Evolutionary conservation across 2,113 vertebrate genomes (phyloP), one percentile per base, ranked within the genome.

Genomic region (Dipodomys ordii): DNA sequence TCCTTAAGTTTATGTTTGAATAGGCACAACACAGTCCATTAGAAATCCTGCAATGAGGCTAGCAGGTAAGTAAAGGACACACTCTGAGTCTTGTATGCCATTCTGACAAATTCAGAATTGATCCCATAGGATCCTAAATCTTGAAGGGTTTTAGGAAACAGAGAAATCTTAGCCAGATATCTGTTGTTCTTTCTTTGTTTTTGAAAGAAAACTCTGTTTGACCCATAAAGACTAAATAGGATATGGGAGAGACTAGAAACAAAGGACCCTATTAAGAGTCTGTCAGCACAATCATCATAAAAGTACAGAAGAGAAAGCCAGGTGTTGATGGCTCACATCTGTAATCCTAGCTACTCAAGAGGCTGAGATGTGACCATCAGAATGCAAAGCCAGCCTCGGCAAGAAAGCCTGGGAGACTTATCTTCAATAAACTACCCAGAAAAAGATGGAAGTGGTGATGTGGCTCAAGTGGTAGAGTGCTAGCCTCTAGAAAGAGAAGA

Each of bases 191-290:
- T 49, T 49, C 91, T 91, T 95, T 84, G 23, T 84, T 90, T 89
- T 88, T 79, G 16, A 91, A 94, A 78, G 80, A 83, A 94, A 96
- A 20, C 65, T 80, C 49, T 83, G n/a, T 44, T 88, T 90, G 86
- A 35, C 87, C 39, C 57, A 91, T 77, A 78, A 95, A 91, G 60
- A 22, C 68, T 65, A 85, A 30, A 92, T 69, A 82, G 39, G 30
- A 81, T 91, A 85, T 57, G 44, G 35, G 60, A 80, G 67, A 79
- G 60, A 65, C 46, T 93, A 28, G 77, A 94, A 96, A 87, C 79
- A 77, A 68, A 95, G 65, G 39, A n/a, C 49, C 87, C 64, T 87
- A 87, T 91, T 84, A 95, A 89, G 72, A 88, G 62, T 35, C 46
- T 53, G 86, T 94, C 83, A 82, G n/a, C 83, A 95, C 39, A 49